Evolutionary conservation across 2,113 vertebrate genomes (phyloP).

Genomic region (Ursus arctos): DNA sequence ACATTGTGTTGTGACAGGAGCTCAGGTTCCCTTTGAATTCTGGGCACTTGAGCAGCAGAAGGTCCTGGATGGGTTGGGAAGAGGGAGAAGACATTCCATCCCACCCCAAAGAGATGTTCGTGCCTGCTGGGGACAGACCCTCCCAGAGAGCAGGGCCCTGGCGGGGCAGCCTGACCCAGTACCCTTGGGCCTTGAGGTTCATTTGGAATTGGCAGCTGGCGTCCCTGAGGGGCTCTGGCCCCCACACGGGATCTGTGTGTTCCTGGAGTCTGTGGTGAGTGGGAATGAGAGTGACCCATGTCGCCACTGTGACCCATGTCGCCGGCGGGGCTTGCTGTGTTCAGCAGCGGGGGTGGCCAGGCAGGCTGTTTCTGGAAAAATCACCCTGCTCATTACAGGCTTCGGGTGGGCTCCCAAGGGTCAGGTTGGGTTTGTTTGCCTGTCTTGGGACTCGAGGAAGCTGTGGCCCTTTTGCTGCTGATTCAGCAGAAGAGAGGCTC

Average conservation of each 20-base stretch:
- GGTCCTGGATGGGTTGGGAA: not conserved
- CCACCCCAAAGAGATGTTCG: not conserved
- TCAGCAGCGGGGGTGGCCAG: not conserved
- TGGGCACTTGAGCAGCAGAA: not conserved
- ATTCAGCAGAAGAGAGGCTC: conserved; percentile 7
- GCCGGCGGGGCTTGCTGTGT: not conserved
- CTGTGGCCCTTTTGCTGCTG: not conserved
- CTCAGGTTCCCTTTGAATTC: not conserved
- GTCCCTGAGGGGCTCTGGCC: not conserved
- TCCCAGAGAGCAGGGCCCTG: not conserved
- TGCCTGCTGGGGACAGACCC: not conserved
- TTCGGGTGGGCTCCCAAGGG: not conserved
- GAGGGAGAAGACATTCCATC: not conserved
- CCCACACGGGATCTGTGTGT: not conserved
- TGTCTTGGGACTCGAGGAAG: not conserved
- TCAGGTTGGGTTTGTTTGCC: conserved; percentile 21
- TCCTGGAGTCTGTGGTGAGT: conserved; percentile 54
- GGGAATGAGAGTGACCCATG: not conserved
- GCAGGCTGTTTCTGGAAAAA: conserved; percentile 48
- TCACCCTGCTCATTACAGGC: conserved; percentile 5
- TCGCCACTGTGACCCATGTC: conserved; percentile 7
- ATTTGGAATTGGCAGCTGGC: not conserved
- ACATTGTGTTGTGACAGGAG: not conserved
- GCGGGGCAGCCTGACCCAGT: not conserved
- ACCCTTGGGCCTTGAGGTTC: not conserved